phyloP scores from a whole-genome alignment of 2,113 vertebrate species.

The Tupaia tana region DNA sequence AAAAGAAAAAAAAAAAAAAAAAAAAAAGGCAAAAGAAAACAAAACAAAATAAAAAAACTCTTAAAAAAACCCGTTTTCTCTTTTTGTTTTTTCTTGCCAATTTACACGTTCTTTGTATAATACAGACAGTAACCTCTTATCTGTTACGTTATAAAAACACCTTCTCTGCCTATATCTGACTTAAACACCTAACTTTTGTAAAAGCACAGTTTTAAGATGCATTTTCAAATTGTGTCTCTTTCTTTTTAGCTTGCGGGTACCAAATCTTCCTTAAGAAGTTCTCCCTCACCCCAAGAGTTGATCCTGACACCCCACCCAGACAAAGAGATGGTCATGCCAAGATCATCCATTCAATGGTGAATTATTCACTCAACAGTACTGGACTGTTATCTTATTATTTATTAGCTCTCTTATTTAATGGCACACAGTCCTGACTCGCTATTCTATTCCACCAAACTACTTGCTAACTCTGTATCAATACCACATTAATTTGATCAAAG shows the following conservation, averaged over 20 bases:
- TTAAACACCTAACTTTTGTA: not conserved
- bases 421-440: not conserved
- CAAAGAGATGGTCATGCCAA: not conserved
- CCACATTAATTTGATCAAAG: not conserved
- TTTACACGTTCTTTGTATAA: not conserved
- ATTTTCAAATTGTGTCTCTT: not conserved
- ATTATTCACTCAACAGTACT: not conserved
- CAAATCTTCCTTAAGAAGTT: not conserved
- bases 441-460: not conserved
- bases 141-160: not conserved
- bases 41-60: no score
- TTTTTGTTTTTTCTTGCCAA: not conserved
- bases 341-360: not conserved
- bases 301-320: not conserved
- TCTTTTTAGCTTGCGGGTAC: rapidly evolving
- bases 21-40: no score
- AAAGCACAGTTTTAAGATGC: not conserved
- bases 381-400: not conserved
- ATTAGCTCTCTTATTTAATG: not conserved
- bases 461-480: not conserved
- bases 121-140: not conserved
- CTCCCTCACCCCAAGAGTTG: not conserved
- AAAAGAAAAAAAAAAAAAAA: no score
- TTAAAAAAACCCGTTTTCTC: not conserved
- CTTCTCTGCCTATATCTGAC: not conserved